phyloP scores from a whole-genome alignment of 2,888 invertebrate genomes.

The Drosophila pseudotakahashii region DNA sequence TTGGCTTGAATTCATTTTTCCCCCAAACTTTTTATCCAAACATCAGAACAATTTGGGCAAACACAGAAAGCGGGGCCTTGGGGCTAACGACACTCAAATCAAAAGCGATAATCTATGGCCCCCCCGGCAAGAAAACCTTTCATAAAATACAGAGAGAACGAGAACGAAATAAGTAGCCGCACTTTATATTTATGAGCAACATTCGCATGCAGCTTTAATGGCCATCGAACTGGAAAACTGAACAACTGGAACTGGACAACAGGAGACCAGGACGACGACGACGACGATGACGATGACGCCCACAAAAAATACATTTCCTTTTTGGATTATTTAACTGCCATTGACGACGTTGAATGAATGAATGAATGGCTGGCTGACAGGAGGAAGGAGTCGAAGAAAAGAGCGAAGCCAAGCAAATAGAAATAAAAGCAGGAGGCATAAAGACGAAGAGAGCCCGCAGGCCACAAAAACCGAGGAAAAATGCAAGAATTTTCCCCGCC shows the following conservation, averaged over 20 bases:
- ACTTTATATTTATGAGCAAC: slow-evolving; percentile 70
- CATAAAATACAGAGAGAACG: slow-evolving; percentile 33
- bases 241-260: slow-evolving; percentile 39
- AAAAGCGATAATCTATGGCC: slow-evolving; percentile 72
- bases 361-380: slow-evolving; percentile 41
- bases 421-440: slow-evolving; percentile 34
- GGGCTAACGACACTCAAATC: slow-evolving; percentile 69
- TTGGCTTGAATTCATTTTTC: slow-evolving; percentile 17
- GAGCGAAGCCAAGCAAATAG: slow-evolving; percentile 29
- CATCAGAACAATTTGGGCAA: slow-evolving; percentile 30
- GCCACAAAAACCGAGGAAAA: slow-evolving; percentile 39
- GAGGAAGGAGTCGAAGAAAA: slow-evolving; percentile 11
- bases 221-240: slow-evolving; percentile 58
- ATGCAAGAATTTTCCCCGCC: slow-evolving; percentile 25
- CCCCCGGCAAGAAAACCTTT: slow-evolving; percentile 44
- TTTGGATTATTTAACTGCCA: slow-evolving; percentile 73
- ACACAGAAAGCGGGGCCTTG: slow-evolving; percentile 22
- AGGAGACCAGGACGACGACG: slow-evolving; percentile 8
- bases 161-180: slow-evolving; percentile 66
- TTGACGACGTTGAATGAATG: slow-evolving; percentile 57
- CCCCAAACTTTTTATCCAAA: slow-evolving; percentile 28
- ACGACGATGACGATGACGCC: slow-evolving; percentile 48
- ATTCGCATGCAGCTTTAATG: slow-evolving; percentile 74
- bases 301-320: slow-evolving; percentile 69
- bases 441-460: slow-evolving; percentile 23